Conservation (phyloP, 2,113 vertebrate genomes). For the Sturnus vulgaris region DNA sequence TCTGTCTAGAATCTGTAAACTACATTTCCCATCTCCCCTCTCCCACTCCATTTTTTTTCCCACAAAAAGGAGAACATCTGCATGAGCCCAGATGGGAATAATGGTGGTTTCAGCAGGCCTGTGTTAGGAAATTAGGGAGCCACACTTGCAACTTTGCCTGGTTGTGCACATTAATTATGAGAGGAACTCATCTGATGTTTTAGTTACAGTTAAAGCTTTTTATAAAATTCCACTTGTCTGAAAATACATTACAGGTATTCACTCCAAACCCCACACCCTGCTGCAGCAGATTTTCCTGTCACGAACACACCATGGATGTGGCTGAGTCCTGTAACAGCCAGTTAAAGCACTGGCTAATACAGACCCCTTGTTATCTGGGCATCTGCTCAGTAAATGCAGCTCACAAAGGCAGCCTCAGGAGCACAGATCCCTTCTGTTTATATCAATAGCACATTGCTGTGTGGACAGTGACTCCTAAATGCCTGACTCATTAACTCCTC, state of each 20-base stretch:
- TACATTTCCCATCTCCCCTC: background rate
- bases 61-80: background rate
- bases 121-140: background rate
- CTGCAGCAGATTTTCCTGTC: background rate
- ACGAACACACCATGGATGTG: accelerated
- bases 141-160: background rate
- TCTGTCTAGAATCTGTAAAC: background rate
- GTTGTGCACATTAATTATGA: background rate
- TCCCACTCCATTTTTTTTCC: background rate
- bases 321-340: background rate
- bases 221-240: background rate
- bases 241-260: background rate
- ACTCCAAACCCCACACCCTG: background rate
- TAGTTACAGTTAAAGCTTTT: background rate
- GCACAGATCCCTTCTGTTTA: background rate
- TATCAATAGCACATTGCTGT: background rate
- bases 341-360: background rate
- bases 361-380: background rate
- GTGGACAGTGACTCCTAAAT: background rate
- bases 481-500: background rate
- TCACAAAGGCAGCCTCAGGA: background rate
- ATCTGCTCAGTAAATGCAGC: background rate
- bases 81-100: background rate
- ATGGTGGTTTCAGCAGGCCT: background rate
- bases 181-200: background rate